Evolutionary conservation across 2,888 invertebrate genomes (phyloP).

Genomic region (Oligia fasciuncula): DNA sequence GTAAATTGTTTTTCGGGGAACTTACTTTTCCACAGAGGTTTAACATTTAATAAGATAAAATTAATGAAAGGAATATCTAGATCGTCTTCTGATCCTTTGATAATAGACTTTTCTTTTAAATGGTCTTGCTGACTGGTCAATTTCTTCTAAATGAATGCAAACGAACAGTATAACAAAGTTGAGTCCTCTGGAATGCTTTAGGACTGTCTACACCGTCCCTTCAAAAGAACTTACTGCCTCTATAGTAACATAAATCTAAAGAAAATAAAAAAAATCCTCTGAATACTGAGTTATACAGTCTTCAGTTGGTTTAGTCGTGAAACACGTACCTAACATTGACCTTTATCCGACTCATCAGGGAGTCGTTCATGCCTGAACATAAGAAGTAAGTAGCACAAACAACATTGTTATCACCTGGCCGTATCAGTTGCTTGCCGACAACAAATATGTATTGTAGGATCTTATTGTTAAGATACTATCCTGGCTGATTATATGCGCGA

Average conservation of each 20-base stretch:
- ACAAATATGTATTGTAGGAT: conserved; percentile 52
- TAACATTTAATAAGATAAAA: background rate
- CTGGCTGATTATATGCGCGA: conserved; percentile 29
- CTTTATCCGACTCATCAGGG: conserved; percentile 56
- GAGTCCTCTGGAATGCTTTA: background rate
- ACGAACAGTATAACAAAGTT: background rate
- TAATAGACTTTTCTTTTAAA: background rate
- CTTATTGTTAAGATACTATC: conserved; percentile 40
- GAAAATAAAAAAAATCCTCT: background rate
- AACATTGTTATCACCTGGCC: conserved; percentile 61
- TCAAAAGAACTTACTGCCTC: background rate
- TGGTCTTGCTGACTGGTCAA: background rate
- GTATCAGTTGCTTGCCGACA: conserved; percentile 50
- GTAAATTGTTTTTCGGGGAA: background rate
- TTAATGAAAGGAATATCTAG: background rate
- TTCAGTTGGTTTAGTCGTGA: conserved; percentile 31
- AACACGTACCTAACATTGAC: conserved; percentile 43
- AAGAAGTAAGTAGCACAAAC: conserved; percentile 54
- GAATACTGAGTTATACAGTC: background rate
- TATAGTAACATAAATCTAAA: background rate
- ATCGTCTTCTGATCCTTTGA: background rate
- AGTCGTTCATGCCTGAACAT: conserved; percentile 36
- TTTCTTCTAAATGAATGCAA: background rate
- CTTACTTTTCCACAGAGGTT: background rate
- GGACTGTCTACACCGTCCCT: background rate